Percentiles rank a stretch among this genome's conserved stretches.
phyloP scores from a whole-genome alignment of 2,888 invertebrate genomes.

The Polyploca ridens region DNA sequence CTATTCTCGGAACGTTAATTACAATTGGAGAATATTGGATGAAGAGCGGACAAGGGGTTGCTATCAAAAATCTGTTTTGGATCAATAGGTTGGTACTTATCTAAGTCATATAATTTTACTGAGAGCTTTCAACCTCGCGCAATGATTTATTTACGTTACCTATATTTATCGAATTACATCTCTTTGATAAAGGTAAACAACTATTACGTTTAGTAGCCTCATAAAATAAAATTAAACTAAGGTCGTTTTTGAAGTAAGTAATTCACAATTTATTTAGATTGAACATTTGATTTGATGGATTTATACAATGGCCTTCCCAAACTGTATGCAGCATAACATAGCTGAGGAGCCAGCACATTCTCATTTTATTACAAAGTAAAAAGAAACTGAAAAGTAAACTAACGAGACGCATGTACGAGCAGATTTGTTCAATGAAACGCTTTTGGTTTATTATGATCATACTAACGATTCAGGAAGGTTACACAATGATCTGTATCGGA shows the following conservation, averaged over 20 bases:
- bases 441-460: slow-evolving; percentile 7
- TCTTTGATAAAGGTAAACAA: slow-evolving; percentile 3
- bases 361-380: neutral
- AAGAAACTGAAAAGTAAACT: neutral
- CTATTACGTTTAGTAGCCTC: neutral
- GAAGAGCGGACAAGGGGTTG: neutral
- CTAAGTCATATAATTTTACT: neutral
- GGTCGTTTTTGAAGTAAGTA: neutral
- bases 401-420: neutral
- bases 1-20: neutral
- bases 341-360: neutral
- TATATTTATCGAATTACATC: neutral
- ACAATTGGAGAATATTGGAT: neutral
- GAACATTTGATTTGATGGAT: neutral
- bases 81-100: neutral
- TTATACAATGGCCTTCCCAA: neutral
- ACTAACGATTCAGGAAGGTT: slow-evolving; percentile 20
- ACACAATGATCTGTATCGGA: slow-evolving; percentile 29
- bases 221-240: neutral
- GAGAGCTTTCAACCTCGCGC: neutral
- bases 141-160: neutral
- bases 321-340: neutral
- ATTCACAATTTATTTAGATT: neutral
- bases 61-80: neutral
- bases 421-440: neutral